Evolutionary conservation across 2,797 vertebrate genomes (phyloP), one percentile per base, ranked within the genome.

Genomic region (Lagocephalus sceleratus): DNA sequence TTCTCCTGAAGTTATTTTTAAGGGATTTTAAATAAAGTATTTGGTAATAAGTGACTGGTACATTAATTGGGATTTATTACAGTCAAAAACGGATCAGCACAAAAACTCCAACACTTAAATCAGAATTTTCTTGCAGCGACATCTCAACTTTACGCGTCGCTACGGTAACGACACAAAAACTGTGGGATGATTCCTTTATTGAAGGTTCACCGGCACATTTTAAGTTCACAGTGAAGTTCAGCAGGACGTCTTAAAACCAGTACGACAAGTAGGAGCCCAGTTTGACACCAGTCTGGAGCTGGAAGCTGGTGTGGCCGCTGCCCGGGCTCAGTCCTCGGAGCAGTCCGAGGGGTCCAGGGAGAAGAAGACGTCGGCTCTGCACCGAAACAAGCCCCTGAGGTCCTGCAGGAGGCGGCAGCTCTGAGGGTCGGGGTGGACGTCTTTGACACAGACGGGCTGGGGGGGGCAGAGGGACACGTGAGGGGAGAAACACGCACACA

Each of bases 351-450:
- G 77, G 46, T 87, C 83, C 68, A 90, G 60, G 3, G 91, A 87
- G 48, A 93, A 19, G n/a, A 88, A 82, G 59, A 92, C 59, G 0
- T 90, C 87, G 0, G 87, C 93, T 56, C 87, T 83, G 75, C 93
- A 92, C 71, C 74, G 84, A 29, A 91, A 82, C 0, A 84, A 44
- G 0, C 75, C 56, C 1, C 52, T 59, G 39, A 60, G 20, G 5
- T 90, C 88, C 0, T 80, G 84, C 46, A 89, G 60, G 2, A 73
- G 74, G 71, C 86, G 66, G 48, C 93, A 94, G 86, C 89, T 94
- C 73, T 68, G 82, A 44, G 89, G 89, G 56, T 92, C 73, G 1
- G 91, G 88, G 38, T 82, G 65, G 23, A 90, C 65, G 3, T 90
- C 86, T 51, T 68, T 88, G 57, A 93, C 68, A 0, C 92, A 93